A percentile compares a stretch with the other conserved stretches of the same genome.
phyloP scores from a whole-genome alignment of 2,113 vertebrate genomes.

The Aldabrachelys gigantea region DNA sequence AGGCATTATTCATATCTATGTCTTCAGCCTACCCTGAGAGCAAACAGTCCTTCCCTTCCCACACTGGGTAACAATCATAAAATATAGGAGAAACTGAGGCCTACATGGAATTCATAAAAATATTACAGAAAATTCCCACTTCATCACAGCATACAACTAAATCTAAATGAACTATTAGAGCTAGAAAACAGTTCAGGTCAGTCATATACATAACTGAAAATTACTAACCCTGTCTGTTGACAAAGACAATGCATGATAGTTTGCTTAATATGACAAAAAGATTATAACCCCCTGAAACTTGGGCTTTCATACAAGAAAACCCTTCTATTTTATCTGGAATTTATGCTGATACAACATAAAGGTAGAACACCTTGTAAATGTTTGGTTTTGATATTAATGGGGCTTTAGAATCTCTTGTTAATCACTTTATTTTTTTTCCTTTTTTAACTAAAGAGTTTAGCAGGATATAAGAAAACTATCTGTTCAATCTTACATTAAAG shows the following conservation, averaged over 20 bases:
- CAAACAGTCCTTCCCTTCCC: background rate
- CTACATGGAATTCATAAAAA: background rate
- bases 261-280: background rate
- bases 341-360: background rate
- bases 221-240: background rate
- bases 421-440: background rate
- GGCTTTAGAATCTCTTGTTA: background rate
- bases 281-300: background rate
- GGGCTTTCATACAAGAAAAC: fast-evolving
- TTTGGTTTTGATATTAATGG: background rate
- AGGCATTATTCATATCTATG: background rate
- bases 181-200: background rate
- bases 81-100: background rate
- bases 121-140: background rate
- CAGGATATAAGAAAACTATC: background rate
- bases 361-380: background rate
- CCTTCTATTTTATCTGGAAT: background rate
- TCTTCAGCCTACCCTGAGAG: background rate
- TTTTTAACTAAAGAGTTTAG: background rate
- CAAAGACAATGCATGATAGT: background rate
- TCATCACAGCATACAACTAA: background rate
- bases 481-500: background rate
- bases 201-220: background rate
- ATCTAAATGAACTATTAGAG: background rate
- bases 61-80: background rate